A percentile compares a stretch with the other conserved stretches of the same genome.
Evolutionary conservation across 53 echinoderm and acorn worm species (phyloP).

Genomic region (Crossaster papposus): DNA sequence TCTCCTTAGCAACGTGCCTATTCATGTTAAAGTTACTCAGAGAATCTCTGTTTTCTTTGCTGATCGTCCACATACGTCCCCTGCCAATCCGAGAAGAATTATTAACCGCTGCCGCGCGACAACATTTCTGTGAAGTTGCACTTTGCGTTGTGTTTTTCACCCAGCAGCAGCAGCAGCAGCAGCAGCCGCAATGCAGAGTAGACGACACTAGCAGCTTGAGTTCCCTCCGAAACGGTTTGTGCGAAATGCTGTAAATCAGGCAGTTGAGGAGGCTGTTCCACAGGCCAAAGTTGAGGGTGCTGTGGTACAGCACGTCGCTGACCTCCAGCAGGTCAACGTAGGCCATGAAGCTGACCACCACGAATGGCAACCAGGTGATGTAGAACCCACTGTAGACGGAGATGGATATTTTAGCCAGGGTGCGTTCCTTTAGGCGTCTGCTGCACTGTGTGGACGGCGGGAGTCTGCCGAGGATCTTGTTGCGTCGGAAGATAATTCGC

Average conservation of each 20-base stretch:
- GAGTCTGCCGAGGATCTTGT: conserved; percentile 32
- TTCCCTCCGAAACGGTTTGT: conserved; percentile 69
- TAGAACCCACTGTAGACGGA: conserved; percentile 84
- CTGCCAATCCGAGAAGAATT: background rate
- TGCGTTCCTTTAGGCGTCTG: conserved; percentile 34
- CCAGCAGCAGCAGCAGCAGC: conserved; percentile 50
- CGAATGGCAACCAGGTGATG: conserved; percentile 83
- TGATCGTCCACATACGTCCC: background rate
- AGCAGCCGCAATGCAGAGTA: conserved; percentile 8
- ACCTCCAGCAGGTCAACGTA: conserved; percentile 35
- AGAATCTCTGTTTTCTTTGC: background rate
- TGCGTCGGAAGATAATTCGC: conserved; percentile 33
- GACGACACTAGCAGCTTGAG: conserved; percentile 54
- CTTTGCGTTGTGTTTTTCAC: background rate
- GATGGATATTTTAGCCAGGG: conserved; percentile 79
- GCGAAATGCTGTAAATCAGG: conserved; percentile 82
- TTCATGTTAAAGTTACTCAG: background rate
- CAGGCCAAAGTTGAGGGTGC: conserved; percentile 69
- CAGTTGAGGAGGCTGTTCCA: conserved; percentile 83
- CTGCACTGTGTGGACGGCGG: conserved; percentile 5
- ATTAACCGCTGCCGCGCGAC: background rate
- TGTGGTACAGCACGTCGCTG: conserved; percentile 28
- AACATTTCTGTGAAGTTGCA: background rate
- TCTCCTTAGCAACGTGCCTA: background rate
- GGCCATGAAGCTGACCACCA: conserved; percentile 62